Percentiles rank a stretch among this genome's conserved stretches.
Evolutionary conservation across 2,113 vertebrate species (phyloP).

Genomic region (Dicerorhinus sumatrensis): DNA sequence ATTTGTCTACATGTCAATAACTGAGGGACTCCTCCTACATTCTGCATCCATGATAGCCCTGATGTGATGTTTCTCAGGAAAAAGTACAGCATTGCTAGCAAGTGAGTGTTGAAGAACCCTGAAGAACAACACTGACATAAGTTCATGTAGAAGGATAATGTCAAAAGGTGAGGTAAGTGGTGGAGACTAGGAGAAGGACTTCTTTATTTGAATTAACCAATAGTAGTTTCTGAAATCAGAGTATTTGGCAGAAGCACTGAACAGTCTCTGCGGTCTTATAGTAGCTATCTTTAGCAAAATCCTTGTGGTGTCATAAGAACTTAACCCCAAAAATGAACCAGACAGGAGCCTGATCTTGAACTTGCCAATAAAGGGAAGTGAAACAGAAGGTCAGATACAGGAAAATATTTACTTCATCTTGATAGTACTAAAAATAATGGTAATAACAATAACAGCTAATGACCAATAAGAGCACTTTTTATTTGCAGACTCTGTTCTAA

Average conservation of each 20-base stretch:
- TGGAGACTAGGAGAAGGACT: background rate
- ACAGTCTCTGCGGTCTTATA: background rate
- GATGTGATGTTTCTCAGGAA: background rate
- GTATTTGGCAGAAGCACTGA: background rate
- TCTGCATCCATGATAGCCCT: background rate
- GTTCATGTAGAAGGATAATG: background rate
- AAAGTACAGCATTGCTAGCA: background rate
- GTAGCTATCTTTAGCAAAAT: background rate
- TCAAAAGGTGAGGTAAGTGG: background rate
- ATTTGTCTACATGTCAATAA: background rate
- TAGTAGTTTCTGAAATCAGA: background rate
- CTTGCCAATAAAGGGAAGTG: background rate
- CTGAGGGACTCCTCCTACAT: background rate
- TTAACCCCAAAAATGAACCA: background rate
- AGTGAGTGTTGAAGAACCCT: background rate
- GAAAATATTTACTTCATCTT: background rate
- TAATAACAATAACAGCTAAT: background rate
- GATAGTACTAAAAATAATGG: background rate
- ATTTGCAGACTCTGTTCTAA: background rate
- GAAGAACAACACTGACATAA: background rate
- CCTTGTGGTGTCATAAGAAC: background rate
- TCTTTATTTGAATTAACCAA: background rate
- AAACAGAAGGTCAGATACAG: background rate
- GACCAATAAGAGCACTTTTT: background rate
- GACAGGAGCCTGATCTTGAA: background rate